Evolutionary conservation across 2,113 vertebrate genomes (phyloP).

Genomic region (Bucco capensis): DNA sequence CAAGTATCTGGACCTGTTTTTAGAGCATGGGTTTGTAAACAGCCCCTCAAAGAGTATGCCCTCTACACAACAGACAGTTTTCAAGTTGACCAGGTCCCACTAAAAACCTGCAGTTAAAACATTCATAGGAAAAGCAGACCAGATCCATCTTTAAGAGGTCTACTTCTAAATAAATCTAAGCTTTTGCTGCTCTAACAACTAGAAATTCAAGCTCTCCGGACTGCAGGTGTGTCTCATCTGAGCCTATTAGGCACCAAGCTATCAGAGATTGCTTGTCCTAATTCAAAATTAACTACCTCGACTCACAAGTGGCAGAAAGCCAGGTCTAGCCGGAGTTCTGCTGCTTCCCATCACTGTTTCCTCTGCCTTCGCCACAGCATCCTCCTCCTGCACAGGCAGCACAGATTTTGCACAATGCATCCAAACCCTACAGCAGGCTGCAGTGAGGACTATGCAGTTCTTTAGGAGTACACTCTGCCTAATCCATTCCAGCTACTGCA

Average conservation of each 20-base stretch:
- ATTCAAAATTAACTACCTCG: not conserved
- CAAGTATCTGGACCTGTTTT: not conserved
- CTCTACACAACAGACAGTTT: not conserved
- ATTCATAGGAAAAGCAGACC: not conserved
- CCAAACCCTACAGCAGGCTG: not conserved
- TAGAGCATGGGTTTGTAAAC: not conserved
- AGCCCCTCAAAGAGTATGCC: not conserved
- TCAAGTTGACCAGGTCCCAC: not conserved
- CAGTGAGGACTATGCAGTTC: not conserved
- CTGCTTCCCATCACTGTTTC: not conserved
- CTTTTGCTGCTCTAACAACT: not conserved
- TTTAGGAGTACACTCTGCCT: not conserved
- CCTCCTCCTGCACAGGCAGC: not conserved
- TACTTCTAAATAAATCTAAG: not conserved
- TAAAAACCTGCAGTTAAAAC: not conserved
- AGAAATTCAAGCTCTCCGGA: not conserved
- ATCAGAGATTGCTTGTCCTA: not conserved
- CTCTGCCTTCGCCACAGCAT: not conserved
- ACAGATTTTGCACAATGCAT: not conserved
- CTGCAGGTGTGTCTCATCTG: fast-evolving
- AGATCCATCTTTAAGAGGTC: not conserved
- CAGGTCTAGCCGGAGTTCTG: not conserved
- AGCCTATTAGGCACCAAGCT: not conserved
- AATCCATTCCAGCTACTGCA: not conserved
- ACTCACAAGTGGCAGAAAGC: not conserved